Evolutionary conservation across 2,113 vertebrate genomes (phyloP).

Genomic region (Hoplias malabaricus): DNA sequence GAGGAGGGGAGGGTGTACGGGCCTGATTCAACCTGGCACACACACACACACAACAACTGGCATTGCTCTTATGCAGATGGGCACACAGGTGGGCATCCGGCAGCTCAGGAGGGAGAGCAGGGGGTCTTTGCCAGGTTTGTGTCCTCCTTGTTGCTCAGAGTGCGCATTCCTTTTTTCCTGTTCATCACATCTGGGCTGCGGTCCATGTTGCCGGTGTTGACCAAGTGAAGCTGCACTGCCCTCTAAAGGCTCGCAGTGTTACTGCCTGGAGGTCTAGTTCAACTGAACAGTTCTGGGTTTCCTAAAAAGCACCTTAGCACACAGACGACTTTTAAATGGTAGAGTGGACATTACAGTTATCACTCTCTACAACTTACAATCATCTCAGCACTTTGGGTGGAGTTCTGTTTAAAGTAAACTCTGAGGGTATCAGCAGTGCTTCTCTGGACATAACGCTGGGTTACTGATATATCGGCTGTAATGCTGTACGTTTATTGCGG

Average conservation of each 20-base stretch:
- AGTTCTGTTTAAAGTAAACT: too few species aligned
- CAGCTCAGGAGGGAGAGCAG: conserved; percentile 47
- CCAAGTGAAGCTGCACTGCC: conserved; percentile 69
- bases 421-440: too few species aligned
- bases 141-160: conserved; percentile 60
- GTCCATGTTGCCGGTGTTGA: conserved; percentile 46
- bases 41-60: conserved; percentile 73
- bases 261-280: background rate
- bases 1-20: conserved; percentile 53
- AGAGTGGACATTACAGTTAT: too few species aligned
- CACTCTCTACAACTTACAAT: too few species aligned
- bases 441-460: too few species aligned
- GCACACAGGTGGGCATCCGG: conserved; percentile 73
- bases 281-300: background rate
- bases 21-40: conserved; percentile 72
- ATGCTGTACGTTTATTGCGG: too few species aligned
- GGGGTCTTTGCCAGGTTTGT: conserved; percentile 70
- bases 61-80: conserved; percentile 72
- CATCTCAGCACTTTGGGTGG: too few species aligned
- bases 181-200: conserved; percentile 68
- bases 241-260: conserved; percentile 49
- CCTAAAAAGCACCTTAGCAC: too few species aligned
- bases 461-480: too few species aligned
- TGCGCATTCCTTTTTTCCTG: conserved; percentile 52
- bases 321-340: too few species aligned